Conservation (phyloP, 2,888 invertebrate species). For the Pilophorus perplexus region DNA sequence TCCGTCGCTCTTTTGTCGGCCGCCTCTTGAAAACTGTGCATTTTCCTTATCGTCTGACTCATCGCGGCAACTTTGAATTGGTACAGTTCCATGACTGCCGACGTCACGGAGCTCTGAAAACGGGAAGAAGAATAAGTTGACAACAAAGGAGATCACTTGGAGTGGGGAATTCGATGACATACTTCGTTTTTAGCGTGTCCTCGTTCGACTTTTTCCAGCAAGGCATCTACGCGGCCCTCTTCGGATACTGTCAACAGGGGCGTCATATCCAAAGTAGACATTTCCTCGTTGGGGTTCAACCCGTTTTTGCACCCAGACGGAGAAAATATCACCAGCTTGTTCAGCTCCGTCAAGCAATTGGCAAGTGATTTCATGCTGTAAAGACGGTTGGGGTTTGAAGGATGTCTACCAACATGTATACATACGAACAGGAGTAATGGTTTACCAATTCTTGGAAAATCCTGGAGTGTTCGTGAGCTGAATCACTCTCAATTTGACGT, state of each 20-base stretch:
- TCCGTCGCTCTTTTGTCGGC: constrained; percentile 56
- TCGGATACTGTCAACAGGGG: constrained; percentile 54
- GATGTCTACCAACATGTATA: too few species aligned
- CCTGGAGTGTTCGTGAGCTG: constrained; percentile 53
- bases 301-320: constrained; percentile 20
- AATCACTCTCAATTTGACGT: constrained; percentile 54
- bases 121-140: not conserved
- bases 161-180: constrained; percentile 2
- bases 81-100: constrained; percentile 70
- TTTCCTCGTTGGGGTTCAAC: not conserved
- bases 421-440: too few species aligned
- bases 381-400: constrained; percentile 52
- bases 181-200: constrained; percentile 56
- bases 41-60: constrained; percentile 56
- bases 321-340: constrained; percentile 44
- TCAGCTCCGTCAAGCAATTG: constrained; percentile 40
- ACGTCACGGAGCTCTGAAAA: constrained; percentile 52
- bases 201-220: constrained; percentile 55
- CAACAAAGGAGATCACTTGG: too few species aligned
- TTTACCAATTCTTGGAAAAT: constrained; percentile 52
- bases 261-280: constrained; percentile 41
- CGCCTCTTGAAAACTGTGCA: constrained; percentile 57
- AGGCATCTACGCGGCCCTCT: constrained; percentile 57
- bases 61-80: constrained; percentile 65
- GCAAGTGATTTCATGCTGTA: constrained; percentile 46